Evolutionary conservation across 2,888 invertebrate genomes (phyloP).

Genomic region (Stenotaenia linearis): DNA sequence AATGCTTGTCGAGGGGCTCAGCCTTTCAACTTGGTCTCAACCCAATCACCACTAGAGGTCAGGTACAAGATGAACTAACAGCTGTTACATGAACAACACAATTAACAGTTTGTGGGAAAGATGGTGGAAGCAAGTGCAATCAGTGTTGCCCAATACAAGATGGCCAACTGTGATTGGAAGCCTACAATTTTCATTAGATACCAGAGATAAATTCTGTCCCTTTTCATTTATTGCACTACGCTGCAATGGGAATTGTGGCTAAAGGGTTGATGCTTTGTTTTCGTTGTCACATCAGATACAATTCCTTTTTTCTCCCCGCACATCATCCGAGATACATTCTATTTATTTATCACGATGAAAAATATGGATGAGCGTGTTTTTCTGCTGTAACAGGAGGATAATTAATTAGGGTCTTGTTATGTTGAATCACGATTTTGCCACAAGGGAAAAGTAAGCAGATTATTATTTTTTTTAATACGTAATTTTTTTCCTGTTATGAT

Average conservation of each 20-base stretch:
- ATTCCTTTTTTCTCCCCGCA: neutral
- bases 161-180: conserved; percentile 26
- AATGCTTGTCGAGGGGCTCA: conserved; percentile 24
- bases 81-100: conserved; percentile 26
- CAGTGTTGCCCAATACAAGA: conserved; percentile 26
- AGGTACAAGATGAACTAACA: conserved; percentile 26
- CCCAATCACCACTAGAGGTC: conserved; percentile 23
- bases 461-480: neutral
- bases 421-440: conserved; percentile 9
- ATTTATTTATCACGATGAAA: conserved; percentile 2
- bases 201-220: conserved; percentile 17
- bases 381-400: neutral
- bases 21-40: conserved; percentile 24
- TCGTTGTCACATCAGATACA: neutral
- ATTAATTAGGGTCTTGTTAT: conserved; percentile 10
- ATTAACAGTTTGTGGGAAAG: conserved; percentile 21
- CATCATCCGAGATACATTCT: neutral
- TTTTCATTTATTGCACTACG: conserved; percentile 12
- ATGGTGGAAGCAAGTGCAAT: conserved; percentile 26
- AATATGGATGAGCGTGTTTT: neutral
- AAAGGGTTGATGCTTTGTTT: neutral
- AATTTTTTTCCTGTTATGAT: neutral
- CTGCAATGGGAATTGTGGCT: neutral
- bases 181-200: conserved; percentile 21
- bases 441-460: neutral